These are phyloP conservation scores for Agrochola litura DNA, from an alignment of 2,888 invertebrate species.

Conservation along the genomic window DNA sequence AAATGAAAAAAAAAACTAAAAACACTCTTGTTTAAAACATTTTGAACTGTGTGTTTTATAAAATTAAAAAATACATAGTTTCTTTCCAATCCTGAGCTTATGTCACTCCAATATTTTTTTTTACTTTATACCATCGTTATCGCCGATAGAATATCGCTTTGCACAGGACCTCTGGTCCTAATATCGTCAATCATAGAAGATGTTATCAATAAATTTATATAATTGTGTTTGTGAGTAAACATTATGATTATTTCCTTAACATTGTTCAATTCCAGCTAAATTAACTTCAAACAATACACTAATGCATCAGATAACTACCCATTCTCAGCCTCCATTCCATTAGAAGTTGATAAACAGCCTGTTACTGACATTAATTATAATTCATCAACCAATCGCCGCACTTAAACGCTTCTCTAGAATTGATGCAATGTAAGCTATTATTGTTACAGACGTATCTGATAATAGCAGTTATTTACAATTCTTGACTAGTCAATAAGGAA, in stretches of 20 bases:
- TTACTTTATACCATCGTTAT: no score
- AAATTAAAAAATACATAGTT: no score
- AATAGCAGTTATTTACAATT: not conserved
- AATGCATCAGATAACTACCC: not conserved
- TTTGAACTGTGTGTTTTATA: no score
- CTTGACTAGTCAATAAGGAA: not conserved
- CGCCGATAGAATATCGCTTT: not conserved
- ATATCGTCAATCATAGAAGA: not conserved
- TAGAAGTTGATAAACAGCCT: not conserved
- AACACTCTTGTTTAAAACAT: no score
- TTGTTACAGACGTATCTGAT: not conserved
- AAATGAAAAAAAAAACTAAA: no score
- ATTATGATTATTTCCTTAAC: not conserved
- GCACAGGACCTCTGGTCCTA: not conserved
- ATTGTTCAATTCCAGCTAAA: not conserved
- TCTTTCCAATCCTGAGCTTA: no score
- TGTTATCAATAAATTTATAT: not conserved
- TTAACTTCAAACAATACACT: not conserved
- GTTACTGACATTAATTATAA: not conserved
- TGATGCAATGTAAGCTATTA: not conserved
- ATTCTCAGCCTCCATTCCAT: not conserved
- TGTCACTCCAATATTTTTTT: no score
- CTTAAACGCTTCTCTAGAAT: conserved; percentile 14
- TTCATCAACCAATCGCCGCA: conserved; percentile 8
- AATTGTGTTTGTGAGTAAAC: not conserved